Evolutionary conservation across 23 tunicate species (phyloP), one percentile per base, ranked within the genome.

Genomic region (Halocynthia roretzi): DNA sequence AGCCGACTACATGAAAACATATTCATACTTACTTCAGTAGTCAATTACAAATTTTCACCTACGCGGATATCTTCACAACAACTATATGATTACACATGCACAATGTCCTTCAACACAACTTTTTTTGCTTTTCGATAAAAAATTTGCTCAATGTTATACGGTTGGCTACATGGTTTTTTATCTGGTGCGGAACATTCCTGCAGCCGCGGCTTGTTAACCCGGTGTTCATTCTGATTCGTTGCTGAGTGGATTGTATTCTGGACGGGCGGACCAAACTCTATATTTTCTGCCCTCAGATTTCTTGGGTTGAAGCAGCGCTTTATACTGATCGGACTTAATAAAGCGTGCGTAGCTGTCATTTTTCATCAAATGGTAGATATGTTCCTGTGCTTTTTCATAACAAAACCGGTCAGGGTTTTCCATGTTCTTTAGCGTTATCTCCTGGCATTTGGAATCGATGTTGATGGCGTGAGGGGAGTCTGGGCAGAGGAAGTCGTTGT

Each of bases 311-410:
- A 80, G 76, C 20, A 80, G 54, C 9, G 64, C 81, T 40, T 94
- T 85, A 62, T 94, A 94, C 31, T 84, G 90, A 22, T 85, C 99
- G 5, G 95, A 88, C 63, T 94, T 94, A 17, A 94, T 62, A 77
- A 94, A 94, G 14, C 99, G 67, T 52, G 94, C 94, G 85, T 94
- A 94, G 54, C 88, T 81, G 71, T 94, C 99, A 55, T 62, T 84
- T 76, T 89, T 94, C 99, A 94, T 94, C 70, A 94, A 76, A 6
- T 86, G 87, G 71, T 84, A 94, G 44, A 94, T 94, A 71, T 94
- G 99, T 60, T 94, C 95, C 60, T 85, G 99, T 50, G 98, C 98
- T 68, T 93, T 80, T 53, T 92, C 98, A 73, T 80, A 92, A 53
- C 98, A 92, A 79, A 82, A 92, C 19, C 98, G 81, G 53, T 79